phyloP scores from a whole-genome alignment of 2,888 invertebrate genomes.

The Apamea crenata region DNA sequence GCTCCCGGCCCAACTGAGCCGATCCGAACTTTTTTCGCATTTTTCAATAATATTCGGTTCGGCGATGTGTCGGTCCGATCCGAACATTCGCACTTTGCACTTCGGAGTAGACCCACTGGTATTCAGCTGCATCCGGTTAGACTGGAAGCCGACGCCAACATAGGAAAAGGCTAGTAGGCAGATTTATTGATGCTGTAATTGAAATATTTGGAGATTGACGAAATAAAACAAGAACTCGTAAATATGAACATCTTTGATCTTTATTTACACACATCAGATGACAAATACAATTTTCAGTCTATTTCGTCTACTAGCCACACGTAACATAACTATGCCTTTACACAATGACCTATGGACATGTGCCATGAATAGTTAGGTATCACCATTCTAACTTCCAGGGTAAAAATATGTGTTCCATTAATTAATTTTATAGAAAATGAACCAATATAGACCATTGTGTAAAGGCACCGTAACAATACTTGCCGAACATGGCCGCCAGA shows the following conservation, averaged over 20 bases:
- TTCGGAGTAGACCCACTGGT: too few relatives aligned
- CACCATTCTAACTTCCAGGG: background rate
- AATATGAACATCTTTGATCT: conserved; percentile 80
- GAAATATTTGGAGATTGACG: background rate
- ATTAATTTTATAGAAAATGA: conserved; percentile 18
- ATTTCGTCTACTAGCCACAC: conserved; percentile 72
- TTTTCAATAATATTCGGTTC: too few relatives aligned
- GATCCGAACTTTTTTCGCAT: too few relatives aligned
- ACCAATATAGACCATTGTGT: conserved; percentile 21
- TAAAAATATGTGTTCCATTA: background rate
- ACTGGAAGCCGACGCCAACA: background rate
- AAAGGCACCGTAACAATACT: conserved; percentile 44
- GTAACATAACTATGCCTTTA: conserved; percentile 45
- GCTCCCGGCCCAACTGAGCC: too few relatives aligned
- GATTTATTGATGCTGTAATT: too few relatives aligned
- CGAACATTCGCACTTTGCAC: too few relatives aligned
- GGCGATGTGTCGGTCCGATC: too few relatives aligned
- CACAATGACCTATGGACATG: conserved; percentile 27
- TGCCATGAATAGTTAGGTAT: conserved; percentile 1
- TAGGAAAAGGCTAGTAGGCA: too few relatives aligned
- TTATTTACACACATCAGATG: conserved; percentile 77
- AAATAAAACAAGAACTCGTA: conserved; percentile 67
- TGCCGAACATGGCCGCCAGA: conserved; percentile 45
- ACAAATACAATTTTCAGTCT: conserved; percentile 77
- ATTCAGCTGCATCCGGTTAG: too few relatives aligned